These are phyloP conservation scores for Corythucha ciliata DNA, from an alignment of 2,888 invertebrate species.

Conservation along the genomic window DNA sequence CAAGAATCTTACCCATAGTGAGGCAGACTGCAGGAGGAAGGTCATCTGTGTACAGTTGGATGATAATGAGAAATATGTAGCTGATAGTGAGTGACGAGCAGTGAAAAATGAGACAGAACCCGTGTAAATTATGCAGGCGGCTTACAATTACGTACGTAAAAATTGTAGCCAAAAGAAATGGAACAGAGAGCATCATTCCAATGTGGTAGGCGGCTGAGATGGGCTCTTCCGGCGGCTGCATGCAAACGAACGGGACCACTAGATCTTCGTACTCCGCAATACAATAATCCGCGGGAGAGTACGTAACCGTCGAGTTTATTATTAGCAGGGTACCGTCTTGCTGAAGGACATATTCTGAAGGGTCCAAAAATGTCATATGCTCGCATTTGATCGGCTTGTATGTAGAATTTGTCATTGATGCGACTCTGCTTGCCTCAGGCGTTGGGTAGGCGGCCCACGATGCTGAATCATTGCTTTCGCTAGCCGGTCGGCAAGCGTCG, in stretches of 20 bases:
- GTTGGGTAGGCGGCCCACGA: no score
- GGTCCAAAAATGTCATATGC: no score
- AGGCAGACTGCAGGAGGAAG: not conserved
- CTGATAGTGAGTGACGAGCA: slow-evolving; percentile 12
- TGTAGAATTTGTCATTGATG: no score
- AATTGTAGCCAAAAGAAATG: slow-evolving; percentile 16
- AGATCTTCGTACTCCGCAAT: no score
- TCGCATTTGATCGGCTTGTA: no score
- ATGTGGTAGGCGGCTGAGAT: slow-evolving; percentile 11
- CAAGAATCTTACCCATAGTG: slow-evolving; percentile 13
- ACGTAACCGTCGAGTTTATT: no score
- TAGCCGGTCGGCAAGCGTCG: no score
- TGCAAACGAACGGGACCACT: not conserved
- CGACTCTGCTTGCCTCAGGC: no score
- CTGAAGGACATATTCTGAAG: no score
- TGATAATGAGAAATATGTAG: slow-evolving; percentile 16
- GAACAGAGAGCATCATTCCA: slow-evolving; percentile 20
- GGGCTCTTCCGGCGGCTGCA: not conserved
- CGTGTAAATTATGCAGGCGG: slow-evolving; percentile 15
- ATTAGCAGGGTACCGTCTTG: no score
- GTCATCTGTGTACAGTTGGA: slow-evolving; percentile 11
- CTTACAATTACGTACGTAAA: slow-evolving; percentile 13
- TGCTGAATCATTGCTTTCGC: no score
- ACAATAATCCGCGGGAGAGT: no score
- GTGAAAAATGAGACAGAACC: slow-evolving; percentile 4